Percentiles rank a stretch among this genome's conserved stretches.
Evolutionary conservation across 1,140 invertebrate genomes (phyloP).

Genomic region (Drosophila suzukii): DNA sequence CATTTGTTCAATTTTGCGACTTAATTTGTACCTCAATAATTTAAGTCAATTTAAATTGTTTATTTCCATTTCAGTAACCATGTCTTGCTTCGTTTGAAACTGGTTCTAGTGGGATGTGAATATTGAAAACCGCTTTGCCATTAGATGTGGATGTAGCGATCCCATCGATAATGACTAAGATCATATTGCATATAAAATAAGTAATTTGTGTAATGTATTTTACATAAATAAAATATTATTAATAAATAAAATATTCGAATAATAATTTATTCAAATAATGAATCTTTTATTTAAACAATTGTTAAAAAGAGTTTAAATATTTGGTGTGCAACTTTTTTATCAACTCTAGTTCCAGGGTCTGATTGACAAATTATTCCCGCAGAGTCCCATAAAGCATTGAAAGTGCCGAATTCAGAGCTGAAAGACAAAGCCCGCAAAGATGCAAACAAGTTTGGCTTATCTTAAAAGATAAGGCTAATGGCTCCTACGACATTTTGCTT

Average conservation of each 20-base stretch:
- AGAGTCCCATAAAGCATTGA: slow-evolving; percentile 29
- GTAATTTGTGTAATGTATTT: not conserved
- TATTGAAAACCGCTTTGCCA: not conserved
- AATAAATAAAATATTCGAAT: not conserved
- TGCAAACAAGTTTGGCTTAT: slow-evolving; percentile 39
- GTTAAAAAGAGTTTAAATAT: too few relatives aligned
- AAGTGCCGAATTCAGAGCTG: slow-evolving; percentile 4
- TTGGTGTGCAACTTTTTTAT: not conserved
- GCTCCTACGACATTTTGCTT: slow-evolving; percentile 56
- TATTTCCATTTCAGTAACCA: slow-evolving; percentile 20
- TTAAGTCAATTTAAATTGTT: slow-evolving; percentile 32
- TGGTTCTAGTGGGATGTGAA: slow-evolving; percentile 23
- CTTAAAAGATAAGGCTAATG: slow-evolving; percentile 59
- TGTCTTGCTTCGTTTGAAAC: slow-evolving; percentile 13
- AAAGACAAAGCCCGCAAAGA: slow-evolving; percentile 24
- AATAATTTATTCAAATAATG: too few relatives aligned
- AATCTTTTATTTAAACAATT: too few relatives aligned
- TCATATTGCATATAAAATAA: not conserved
- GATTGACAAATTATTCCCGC: slow-evolving; percentile 2
- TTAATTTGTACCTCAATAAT: slow-evolving; percentile 47
- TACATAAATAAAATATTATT: not conserved
- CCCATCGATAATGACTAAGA: not conserved
- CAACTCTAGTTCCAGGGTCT: not conserved
- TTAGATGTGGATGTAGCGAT: not conserved
- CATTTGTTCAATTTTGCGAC: slow-evolving; percentile 42